Evolutionary conservation across 2,797 vertebrate genomes (phyloP), one percentile per base, ranked within the genome.

Genomic region (Epinephelus malabaricus): DNA sequence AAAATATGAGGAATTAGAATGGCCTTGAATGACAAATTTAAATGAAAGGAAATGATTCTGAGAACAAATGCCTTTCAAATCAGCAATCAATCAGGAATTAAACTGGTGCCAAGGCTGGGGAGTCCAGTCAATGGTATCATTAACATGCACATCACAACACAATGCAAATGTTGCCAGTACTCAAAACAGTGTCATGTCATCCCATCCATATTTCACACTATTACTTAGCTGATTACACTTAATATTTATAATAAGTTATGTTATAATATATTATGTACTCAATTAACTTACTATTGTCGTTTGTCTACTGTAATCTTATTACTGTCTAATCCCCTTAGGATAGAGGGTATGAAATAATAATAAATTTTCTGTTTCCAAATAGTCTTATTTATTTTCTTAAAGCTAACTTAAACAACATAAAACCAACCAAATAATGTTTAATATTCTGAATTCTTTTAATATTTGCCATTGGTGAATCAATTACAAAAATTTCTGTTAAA

Each of bases 51-150:
- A 69, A 56, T 69, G 6, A 15, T 67, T 27, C 27, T 15, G 27
- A 64, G 23, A 55, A 47, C 17, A 15, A 59, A 45, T 45, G 14
- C n/a, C 27, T 62, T 69, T 78, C n/a, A 79, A 83, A 92, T 78
- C 40, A 86, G 9, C 9, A 43, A 77, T 88, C 0, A 2, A 11
- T 30, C 25, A 53, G 25, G 25, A 56, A 40, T 66, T 7, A 61
- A 49, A 46, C 10, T 46, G 50, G 23, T 59, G 56, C 45, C 38
- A 53, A 0, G 15, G 40, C 30, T 50, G 9, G 9, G 27, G 23
- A 17, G n/a, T 53, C 30, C 54, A 38, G 62, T 65, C 40, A 55
- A 8, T 51, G 13, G 15, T 23, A 47, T 53, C 40, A 60, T n/a
- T 43, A 45, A 23, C 23, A 62, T 21, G 5, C 46, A 60, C 56